Percentiles rank a stretch among this genome's conserved stretches.
phyloP scores from a whole-genome alignment of 23 tunicate genomes.

The Oikopleura albicans region DNA sequence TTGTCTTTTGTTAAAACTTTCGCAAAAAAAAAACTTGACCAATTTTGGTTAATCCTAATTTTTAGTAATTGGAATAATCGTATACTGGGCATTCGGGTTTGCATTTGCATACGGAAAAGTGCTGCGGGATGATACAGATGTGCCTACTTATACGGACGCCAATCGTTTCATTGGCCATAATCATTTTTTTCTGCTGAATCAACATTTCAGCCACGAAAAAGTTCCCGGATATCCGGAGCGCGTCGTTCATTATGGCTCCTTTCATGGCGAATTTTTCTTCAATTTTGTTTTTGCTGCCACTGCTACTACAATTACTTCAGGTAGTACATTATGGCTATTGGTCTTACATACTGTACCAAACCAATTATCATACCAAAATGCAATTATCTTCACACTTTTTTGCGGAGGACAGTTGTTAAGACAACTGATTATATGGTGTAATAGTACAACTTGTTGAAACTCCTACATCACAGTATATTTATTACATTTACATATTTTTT shows the following conservation, averaged over 20 bases:
- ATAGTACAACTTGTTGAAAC: too few relatives aligned
- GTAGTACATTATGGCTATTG: background rate
- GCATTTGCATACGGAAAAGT: slow-evolving; percentile 62
- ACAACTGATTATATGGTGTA: too few relatives aligned
- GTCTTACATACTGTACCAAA: too few relatives aligned
- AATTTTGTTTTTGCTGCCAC: slow-evolving; percentile 15
- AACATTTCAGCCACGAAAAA: background rate
- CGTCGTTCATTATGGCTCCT: slow-evolving; percentile 1
- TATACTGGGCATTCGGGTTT: slow-evolving; percentile 52
- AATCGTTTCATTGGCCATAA: slow-evolving; percentile 8
- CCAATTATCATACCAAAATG: too few relatives aligned
- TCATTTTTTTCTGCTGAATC: background rate
- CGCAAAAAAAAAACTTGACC: too few relatives aligned
- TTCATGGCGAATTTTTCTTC: slow-evolving; percentile 1
- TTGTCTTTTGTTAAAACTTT: too few relatives aligned
- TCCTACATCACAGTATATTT: too few relatives aligned
- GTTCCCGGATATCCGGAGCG: background rate
- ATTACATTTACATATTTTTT: too few relatives aligned
- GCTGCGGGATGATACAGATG: background rate
- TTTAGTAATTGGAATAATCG: slow-evolving; percentile 51
- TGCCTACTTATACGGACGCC: background rate
- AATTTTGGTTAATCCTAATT: too few relatives aligned
- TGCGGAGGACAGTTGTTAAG: too few relatives aligned
- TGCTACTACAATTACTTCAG: slow-evolving; percentile 10
- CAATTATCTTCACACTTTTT: too few relatives aligned